Evolutionary conservation across 2,888 invertebrate genomes (phyloP).

Genomic region (Acanthococcus lagerstroemiae): DNA sequence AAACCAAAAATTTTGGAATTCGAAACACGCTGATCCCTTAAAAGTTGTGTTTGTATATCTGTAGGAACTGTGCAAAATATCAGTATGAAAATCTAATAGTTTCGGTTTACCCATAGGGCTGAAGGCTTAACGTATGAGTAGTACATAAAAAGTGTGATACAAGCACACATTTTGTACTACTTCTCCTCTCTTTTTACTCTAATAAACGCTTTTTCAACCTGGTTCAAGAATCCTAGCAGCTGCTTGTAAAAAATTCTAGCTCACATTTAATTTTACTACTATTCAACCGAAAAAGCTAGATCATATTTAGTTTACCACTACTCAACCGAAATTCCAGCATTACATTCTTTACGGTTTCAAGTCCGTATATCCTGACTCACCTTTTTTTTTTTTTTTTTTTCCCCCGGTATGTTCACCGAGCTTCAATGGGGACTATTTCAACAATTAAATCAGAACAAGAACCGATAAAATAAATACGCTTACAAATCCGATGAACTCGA

Average conservation of each 20-base stretch:
- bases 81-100: no score
- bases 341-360: not conserved
- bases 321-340: not conserved
- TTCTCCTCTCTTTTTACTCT: not conserved
- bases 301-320: not conserved
- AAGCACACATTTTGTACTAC: not conserved
- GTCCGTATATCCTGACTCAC: not conserved
- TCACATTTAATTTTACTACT: not conserved
- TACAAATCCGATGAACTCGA: not conserved
- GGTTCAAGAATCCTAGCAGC: not conserved
- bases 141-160: not conserved
- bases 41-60: no score
- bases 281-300: not conserved
- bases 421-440: not conserved
- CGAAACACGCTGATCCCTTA: no score
- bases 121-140: slow-evolving; percentile 39
- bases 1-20: no score
- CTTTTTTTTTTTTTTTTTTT: no score
- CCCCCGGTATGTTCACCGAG: not conserved
- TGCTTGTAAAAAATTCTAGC: not conserved
- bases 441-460: not conserved
- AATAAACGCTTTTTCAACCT: not conserved
- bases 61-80: no score
- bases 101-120: no score
- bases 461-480: not conserved